Percentiles rank a stretch among this genome's conserved stretches.
These are phyloP conservation scores for Cherax quadricarinatus DNA, from an alignment of 1,140 invertebrate species.

Conservation along the genomic window DNA sequence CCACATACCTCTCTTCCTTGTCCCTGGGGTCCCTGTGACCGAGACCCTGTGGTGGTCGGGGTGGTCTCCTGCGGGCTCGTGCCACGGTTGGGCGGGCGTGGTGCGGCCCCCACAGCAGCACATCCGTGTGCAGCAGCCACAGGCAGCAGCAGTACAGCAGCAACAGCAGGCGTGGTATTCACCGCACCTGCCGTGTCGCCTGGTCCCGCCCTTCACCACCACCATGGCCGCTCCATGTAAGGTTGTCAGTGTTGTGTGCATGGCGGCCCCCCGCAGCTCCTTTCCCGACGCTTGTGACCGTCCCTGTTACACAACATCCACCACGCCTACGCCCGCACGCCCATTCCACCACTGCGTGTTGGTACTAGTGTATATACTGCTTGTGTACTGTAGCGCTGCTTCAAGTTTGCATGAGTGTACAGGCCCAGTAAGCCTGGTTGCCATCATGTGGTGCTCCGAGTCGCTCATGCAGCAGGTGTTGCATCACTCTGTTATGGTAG, in stretches of 20 bases:
- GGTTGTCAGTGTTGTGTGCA: slow-evolving; percentile 68
- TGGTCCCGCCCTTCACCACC: slow-evolving; percentile 63
- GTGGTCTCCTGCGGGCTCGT: slow-evolving; percentile 60
- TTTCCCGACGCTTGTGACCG: not conserved
- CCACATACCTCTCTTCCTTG: slow-evolving; percentile 19
- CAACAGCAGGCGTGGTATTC: slow-evolving; percentile 47
- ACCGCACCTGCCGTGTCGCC: slow-evolving; percentile 61
- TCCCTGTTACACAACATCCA: not conserved
- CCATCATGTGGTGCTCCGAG: too few relatives aligned
- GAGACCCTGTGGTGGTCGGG: slow-evolving; percentile 65
- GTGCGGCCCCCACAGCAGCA: slow-evolving; percentile 59
- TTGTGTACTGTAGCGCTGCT: not conserved
- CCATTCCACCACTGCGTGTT: not conserved
- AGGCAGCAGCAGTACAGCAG: slow-evolving; percentile 48
- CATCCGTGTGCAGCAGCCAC: slow-evolving; percentile 56
- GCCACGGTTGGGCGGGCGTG: slow-evolving; percentile 66
- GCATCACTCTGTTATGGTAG: too few relatives aligned
- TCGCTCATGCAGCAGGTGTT: too few relatives aligned
- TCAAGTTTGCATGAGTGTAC: not conserved
- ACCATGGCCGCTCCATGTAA: slow-evolving; percentile 70
- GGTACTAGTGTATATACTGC: not conserved
- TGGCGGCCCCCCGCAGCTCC: slow-evolving; percentile 38
- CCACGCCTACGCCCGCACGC: slow-evolving; percentile 22
- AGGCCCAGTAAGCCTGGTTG: too few relatives aligned
- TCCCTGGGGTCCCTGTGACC: slow-evolving; percentile 35